Evolutionary conservation across 2,113 vertebrate species (phyloP).

Genomic region (Thymallus thymallus): DNA sequence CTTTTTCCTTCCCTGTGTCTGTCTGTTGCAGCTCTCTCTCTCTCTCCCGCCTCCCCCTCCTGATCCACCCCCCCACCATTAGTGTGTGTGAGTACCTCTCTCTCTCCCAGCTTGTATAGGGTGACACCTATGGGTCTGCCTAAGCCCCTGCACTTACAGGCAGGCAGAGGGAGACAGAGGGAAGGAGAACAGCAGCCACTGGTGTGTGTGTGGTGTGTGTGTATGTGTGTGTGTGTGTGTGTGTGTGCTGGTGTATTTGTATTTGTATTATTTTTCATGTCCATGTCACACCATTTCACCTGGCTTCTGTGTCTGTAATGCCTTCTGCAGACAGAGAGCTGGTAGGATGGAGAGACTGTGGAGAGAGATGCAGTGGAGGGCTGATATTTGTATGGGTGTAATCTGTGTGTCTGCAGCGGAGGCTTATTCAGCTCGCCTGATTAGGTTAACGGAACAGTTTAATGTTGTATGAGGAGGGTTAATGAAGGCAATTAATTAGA

Average conservation of each 20-base stretch:
- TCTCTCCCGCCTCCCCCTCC: slow-evolving; percentile 3
- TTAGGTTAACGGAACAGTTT: slow-evolving; percentile 78
- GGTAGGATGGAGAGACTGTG: slow-evolving; percentile 44
- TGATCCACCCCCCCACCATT: slow-evolving; percentile 56
- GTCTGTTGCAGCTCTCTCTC: slow-evolving; percentile 35
- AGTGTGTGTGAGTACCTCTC: slow-evolving; percentile 60
- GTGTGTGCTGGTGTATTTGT: background rate
- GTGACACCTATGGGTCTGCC: slow-evolving; percentile 81
- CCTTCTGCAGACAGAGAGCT: slow-evolving; percentile 10
- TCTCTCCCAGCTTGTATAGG: slow-evolving; percentile 79
- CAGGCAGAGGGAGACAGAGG: background rate
- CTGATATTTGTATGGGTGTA: slow-evolving; percentile 61
- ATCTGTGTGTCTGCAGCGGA: slow-evolving; percentile 60
- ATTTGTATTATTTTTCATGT: background rate
- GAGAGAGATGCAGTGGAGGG: slow-evolving; percentile 56
- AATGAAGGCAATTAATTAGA: slow-evolving; percentile 81
- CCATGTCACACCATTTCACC: background rate
- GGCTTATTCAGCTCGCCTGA: slow-evolving; percentile 71
- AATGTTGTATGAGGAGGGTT: slow-evolving; percentile 77
- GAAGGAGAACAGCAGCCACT: background rate
- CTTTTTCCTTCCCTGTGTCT: slow-evolving; percentile 32
- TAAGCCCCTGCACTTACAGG: slow-evolving; percentile 64
- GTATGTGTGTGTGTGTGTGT: background rate
- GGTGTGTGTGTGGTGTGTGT: slow-evolving; percentile 1
- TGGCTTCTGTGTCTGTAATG: slow-evolving; percentile 4